phyloP scores from a whole-genome alignment of 2,888 invertebrate genomes.

The Hesperia comma region DNA sequence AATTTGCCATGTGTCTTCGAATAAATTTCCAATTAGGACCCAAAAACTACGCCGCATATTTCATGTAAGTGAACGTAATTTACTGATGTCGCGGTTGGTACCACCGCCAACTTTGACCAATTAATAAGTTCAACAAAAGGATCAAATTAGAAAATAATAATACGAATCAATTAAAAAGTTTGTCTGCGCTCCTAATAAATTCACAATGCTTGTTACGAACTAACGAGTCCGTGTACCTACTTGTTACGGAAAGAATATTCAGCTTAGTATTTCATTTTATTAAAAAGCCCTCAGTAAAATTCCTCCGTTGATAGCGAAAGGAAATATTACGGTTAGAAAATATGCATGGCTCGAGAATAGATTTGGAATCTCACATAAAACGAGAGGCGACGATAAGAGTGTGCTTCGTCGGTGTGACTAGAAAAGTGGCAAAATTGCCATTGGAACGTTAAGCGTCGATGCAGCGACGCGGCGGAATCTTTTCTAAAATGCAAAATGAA shows the following conservation, averaged over 20 bases:
- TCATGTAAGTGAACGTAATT: conserved; percentile 62
- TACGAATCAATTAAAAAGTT: conserved; percentile 45
- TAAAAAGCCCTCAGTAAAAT: conserved; percentile 25
- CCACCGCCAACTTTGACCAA: conserved; percentile 57
- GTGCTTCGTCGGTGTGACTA: conserved; percentile 31
- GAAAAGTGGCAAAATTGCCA: conserved; percentile 35
- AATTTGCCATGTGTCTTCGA: conserved; percentile 56
- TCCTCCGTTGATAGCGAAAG: conserved; percentile 21
- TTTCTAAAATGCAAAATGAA: conserved; percentile 21
- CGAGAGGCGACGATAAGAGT: conserved; percentile 29
- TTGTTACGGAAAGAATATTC: conserved; percentile 8
- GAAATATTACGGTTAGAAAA: conserved; percentile 32
- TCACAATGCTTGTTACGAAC: neutral
- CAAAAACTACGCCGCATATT: conserved; percentile 66
- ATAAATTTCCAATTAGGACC: conserved; percentile 68
- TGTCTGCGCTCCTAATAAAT: conserved; percentile 38
- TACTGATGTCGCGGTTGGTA: conserved; percentile 59
- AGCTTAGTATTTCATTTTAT: conserved; percentile 16
- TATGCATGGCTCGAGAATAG: conserved; percentile 33
- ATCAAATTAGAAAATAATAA: conserved; percentile 53
- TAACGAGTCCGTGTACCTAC: conserved; percentile 8
- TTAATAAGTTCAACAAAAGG: conserved; percentile 52
- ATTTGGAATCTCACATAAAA: conserved; percentile 34
- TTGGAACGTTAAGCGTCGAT: conserved; percentile 31
- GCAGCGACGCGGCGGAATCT: conserved; percentile 13